phyloP scores from a whole-genome alignment of 2,113 vertebrate genomes.

The Rhombomys opimus region DNA sequence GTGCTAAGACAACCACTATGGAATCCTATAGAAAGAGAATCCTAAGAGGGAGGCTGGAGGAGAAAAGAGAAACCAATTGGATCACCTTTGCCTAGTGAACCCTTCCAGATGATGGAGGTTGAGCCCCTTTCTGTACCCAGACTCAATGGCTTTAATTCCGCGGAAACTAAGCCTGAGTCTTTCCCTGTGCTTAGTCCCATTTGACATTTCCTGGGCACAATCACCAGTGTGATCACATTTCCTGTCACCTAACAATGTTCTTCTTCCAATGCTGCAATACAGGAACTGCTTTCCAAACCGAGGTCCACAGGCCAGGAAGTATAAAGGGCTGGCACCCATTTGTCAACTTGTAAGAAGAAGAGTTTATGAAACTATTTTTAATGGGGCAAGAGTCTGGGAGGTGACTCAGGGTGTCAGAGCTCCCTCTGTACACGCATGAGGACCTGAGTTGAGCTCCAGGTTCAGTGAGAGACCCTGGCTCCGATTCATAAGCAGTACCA shows the following conservation, averaged over 20 bases:
- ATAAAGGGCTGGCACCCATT: neutral
- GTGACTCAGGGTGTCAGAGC: no score
- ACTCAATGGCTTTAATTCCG: neutral
- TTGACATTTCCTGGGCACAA: neutral
- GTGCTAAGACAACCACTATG: accelerated
- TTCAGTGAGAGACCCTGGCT: neutral
- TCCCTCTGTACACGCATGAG: neutral
- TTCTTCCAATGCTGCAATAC: neutral
- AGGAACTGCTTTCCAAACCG: neutral
- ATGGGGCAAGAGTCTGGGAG: neutral
- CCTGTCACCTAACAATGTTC: neutral
- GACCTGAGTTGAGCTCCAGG: neutral
- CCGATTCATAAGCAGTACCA: neutral
- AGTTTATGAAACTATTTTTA: conserved; percentile 3
- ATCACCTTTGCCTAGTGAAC: neutral
- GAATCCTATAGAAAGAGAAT: neutral
- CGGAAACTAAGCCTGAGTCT: neutral
- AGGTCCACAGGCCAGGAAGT: neutral
- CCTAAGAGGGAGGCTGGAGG: no score
- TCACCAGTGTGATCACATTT: neutral
- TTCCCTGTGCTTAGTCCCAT: neutral
- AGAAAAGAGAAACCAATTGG: neutral
- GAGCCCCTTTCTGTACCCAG: neutral
- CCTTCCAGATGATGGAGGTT: neutral
- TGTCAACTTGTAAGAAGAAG: neutral